Base-by-base conservation (phyloP, 2,888 invertebrate genomes). In the Dicyrtoma fusca region DNA sequence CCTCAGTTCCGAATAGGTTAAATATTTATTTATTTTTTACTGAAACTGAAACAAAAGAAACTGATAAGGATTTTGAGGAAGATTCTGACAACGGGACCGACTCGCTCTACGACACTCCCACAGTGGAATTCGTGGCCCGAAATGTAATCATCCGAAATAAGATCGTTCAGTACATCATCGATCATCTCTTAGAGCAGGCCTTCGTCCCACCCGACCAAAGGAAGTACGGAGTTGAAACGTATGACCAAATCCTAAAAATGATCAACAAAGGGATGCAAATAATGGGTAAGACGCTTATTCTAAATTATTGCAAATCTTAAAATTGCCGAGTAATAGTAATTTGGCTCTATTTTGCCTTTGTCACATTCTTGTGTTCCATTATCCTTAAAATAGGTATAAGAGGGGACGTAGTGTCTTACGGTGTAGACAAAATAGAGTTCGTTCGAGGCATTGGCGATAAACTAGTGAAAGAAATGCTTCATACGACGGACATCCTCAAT, bases 41-140 rank as follows among this genome's bases (percentile, higher is more conserved):
- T n/a, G n/a, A n/a, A n/a, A n/a, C n/a, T n/a, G n/a, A n/a, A n/a
- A n/a, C n/a, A n/a, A n/a, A n/a, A n/a, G n/a, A n/a, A n/a, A n/a
- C n/a, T 34, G 34, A 34, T 34, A 25, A 23, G 0, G n/a, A 42
- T 0, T 47, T 45, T 5, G 66, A 66, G 11, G 51, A 61, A 1
- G 19, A 23, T n/a, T 57, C 51, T 14, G 64, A 55, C 14, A 49
- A 62, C 42, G 14, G 17, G 1, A n/a, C n/a, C n/a, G 8, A 34
- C 8, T 77, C 78, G 4, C 44, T 78, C 1, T 10, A 47, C 10
- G 72, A 78, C 23, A 78, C 77, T 6, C 75, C 77, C 5, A 74
- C 79, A 0, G 78, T 78, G 11, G 78, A 78, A 68, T 77, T 73
- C 66, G 49, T 76, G 23, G 76, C 75, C 0, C 65, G 78, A n/a